Base-by-base conservation (phyloP, 2,888 invertebrate genomes). In the Sminthurinus aureus region DNA sequence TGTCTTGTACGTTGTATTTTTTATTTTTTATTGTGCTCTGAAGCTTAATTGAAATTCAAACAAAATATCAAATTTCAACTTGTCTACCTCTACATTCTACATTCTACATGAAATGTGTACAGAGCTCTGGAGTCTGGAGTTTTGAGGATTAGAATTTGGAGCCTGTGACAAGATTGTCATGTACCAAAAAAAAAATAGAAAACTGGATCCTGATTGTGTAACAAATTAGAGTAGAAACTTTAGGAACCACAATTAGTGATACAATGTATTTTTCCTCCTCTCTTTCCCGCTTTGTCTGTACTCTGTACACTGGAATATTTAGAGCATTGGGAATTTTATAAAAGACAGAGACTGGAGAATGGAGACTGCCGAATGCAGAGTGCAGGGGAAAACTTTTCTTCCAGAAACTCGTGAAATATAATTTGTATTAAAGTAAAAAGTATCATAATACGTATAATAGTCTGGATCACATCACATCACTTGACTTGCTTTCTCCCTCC, bases 1-100 rank as follows among this genome's bases (percentile, higher is more conserved):
- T n/a, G n/a, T n/a, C n/a, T n/a, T n/a, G n/a, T n/a, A n/a, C n/a
- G n/a, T n/a, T n/a, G n/a, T 38, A 38, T 38, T 38, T 38, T 38
- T 38, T 38, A 38, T 38, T 6, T 38, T 6, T 38, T 38, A 1
- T 38, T 38, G 38, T 38, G 38, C 38, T 38, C 38, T 38, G 38
- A 38, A 38, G 3, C 73, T 80, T 73, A 80, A 80, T 80, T 73
- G 80, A 80, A 80, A 73, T 80, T 69, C 73, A 74, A 81, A 38
- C 38, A 74, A 81, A 74, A 64, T 73, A 75, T 81, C 74, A 74
- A 81, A 75, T 81, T 81, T 81, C 81, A 74, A 81, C 81, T 74
- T 81, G 81, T 64, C 38, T 38, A 38, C 6, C 1, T 6, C 38
- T 38, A 38, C 6, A 38, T n/a, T n/a, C n/a, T n/a, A n/a, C n/a